Percentiles rank a stretch among this genome's conserved stretches.
These are phyloP conservation scores for Acanthosepion esculentum DNA, from an alignment of 2,888 invertebrate genomes.

Conservation along the genomic window DNA sequence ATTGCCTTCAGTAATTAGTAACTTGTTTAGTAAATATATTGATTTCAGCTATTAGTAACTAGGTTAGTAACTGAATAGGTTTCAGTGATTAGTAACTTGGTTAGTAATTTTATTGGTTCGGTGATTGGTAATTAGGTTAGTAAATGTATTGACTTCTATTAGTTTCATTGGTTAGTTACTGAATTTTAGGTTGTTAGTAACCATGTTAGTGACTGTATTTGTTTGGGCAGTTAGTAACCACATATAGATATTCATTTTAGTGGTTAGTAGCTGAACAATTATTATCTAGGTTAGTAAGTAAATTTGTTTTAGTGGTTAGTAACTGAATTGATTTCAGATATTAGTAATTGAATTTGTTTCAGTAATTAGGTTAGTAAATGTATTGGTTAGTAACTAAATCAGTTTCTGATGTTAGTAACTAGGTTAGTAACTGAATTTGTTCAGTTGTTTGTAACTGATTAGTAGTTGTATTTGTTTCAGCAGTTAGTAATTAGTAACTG, in stretches of 20 bases:
- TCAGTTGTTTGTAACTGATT: too few species aligned
- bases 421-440: neutral
- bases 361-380: neutral
- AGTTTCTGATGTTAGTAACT: neutral
- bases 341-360: too few species aligned
- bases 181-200: neutral
- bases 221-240: too few species aligned
- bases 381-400: neutral
- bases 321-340: too few species aligned
- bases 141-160: neutral
- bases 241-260: neutral
- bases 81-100: neutral
- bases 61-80: neutral
- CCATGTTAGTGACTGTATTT: neutral
- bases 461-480: too few species aligned
- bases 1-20: neutral
- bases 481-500: neutral
- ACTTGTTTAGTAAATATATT: neutral
- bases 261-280: neutral
- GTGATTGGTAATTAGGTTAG: too few species aligned
- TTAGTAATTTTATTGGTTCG: too few species aligned
- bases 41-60: neutral
- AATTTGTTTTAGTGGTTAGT: neutral
- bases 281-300: neutral
- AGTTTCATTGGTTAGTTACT: too few species aligned